Percentiles rank a stretch among this genome's conserved stretches.
These are phyloP conservation scores for Coremacera marginata DNA, from an alignment of 2,888 invertebrate genomes.

Conservation along the genomic window DNA sequence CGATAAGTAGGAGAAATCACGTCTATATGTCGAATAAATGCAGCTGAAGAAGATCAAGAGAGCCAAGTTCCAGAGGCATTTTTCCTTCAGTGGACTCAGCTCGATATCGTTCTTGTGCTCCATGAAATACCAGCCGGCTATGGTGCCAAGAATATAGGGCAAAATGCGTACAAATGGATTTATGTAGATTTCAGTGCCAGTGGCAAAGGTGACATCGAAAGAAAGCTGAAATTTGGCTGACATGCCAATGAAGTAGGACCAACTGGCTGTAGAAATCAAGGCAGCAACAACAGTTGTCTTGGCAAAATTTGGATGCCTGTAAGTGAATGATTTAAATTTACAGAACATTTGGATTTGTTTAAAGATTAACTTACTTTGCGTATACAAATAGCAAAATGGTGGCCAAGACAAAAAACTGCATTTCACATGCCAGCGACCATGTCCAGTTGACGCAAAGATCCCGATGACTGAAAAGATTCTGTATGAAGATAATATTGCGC, in stretches of 20 bases:
- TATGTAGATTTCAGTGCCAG: slow-evolving; percentile 70
- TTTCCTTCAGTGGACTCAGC: slow-evolving; percentile 56
- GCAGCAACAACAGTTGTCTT: slow-evolving; percentile 52
- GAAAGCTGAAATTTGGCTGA: slow-evolving; percentile 63
- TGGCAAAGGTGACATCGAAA: slow-evolving; percentile 66
- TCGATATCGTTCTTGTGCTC: slow-evolving; percentile 58
- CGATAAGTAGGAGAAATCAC: slow-evolving; percentile 68
- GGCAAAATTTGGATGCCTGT: slow-evolving; percentile 59
- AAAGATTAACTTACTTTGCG: slow-evolving; percentile 60
- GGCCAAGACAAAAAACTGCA: slow-evolving; percentile 68
- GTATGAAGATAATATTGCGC: slow-evolving; percentile 68
- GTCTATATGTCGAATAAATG: slow-evolving; percentile 65
- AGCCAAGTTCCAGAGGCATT: slow-evolving; percentile 63
- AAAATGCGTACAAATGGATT: slow-evolving; percentile 71
- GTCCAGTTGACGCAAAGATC: slow-evolving; percentile 70
- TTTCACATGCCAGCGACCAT: slow-evolving; percentile 70
- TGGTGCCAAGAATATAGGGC: slow-evolving; percentile 70
- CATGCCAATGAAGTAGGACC: slow-evolving; percentile 62
- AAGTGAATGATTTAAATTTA: not conserved
- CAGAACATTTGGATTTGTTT: not conserved
- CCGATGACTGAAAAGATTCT: slow-evolving; percentile 65
- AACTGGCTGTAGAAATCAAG: slow-evolving; percentile 56
- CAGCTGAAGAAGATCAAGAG: slow-evolving; percentile 62
- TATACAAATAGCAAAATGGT: slow-evolving; percentile 64
- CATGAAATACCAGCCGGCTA: slow-evolving; percentile 69